Evolutionary conservation across 2,113 vertebrate genomes (phyloP).

Genomic region (Ictalurus punctatus): DNA sequence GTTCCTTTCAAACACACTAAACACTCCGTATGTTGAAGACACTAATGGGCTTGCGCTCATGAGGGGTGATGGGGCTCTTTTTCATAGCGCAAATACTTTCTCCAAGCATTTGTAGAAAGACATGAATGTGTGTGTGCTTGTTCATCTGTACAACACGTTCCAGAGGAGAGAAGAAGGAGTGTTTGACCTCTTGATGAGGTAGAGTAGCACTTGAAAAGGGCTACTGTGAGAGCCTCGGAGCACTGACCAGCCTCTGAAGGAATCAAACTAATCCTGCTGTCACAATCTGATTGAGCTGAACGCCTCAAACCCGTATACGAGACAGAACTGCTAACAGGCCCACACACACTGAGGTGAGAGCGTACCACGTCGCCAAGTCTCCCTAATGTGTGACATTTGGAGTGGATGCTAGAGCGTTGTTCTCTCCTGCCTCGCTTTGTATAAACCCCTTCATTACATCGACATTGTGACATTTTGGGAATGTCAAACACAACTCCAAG

Average conservation of each 20-base stretch:
- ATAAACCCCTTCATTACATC: constrained; percentile 54
- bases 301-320: neutral
- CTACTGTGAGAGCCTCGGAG: neutral
- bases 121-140: neutral
- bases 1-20: neutral
- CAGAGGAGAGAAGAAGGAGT: neutral
- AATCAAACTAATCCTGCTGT: constrained; percentile 22
- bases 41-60: neutral
- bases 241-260: neutral
- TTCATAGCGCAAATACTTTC: neutral
- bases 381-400: constrained; percentile 50
- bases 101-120: neutral
- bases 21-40: neutral
- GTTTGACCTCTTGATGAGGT: constrained; percentile 10
- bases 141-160: neutral
- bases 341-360: neutral
- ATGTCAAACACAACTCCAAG: constrained; percentile 71
- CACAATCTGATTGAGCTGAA: neutral
- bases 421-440: constrained; percentile 33
- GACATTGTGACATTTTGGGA: constrained; percentile 73
- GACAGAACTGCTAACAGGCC: neutral
- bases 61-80: neutral
- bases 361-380: neutral
- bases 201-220: constrained; percentile 3
- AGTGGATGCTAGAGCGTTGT: neutral